phyloP scores from a whole-genome alignment of 2,113 vertebrate species.

The Dunckerocampus dactyliophorus region DNA sequence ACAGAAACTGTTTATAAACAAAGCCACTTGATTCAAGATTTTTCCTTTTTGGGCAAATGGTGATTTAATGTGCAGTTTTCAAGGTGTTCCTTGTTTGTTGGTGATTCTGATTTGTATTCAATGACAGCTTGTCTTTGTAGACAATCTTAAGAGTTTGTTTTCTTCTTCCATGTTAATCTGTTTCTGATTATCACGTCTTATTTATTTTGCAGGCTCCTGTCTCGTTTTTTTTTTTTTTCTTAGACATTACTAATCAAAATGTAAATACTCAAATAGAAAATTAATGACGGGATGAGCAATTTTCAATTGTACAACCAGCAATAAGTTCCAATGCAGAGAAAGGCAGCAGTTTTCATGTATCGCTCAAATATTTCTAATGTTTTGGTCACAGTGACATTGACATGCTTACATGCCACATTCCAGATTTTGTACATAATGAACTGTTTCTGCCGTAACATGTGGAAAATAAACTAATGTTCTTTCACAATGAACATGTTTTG shows the following conservation, averaged over 20 bases:
- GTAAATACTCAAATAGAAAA: slow-evolving; percentile 74
- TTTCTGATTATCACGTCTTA: slow-evolving; percentile 70
- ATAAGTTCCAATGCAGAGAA: slow-evolving; percentile 79
- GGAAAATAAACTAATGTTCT: slow-evolving; percentile 91
- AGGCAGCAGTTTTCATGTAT: slow-evolving; percentile 73
- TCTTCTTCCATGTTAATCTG: slow-evolving; percentile 48
- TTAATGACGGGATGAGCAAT: slow-evolving; percentile 72
- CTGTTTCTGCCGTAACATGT: slow-evolving; percentile 87
- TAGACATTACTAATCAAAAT: slow-evolving; percentile 77
- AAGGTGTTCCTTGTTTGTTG: slow-evolving; percentile 19
- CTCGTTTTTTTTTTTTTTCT: slow-evolving; percentile 29
- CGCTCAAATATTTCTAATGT: slow-evolving; percentile 70
- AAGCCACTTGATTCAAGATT: too few species aligned
- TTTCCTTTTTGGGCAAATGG: slow-evolving; percentile 15
- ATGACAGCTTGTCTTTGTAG: slow-evolving; percentile 32
- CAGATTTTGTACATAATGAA: slow-evolving; percentile 92
- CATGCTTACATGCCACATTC: slow-evolving; percentile 90
- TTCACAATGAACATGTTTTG: slow-evolving; percentile 60
- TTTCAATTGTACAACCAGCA: slow-evolving; percentile 80
- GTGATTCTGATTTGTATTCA: slow-evolving; percentile 36
- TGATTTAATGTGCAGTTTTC: slow-evolving; percentile 16
- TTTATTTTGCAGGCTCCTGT: slow-evolving; percentile 75
- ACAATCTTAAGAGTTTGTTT: slow-evolving; percentile 61
- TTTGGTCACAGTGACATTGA: slow-evolving; percentile 72
- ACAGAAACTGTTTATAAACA: too few species aligned